A percentile compares a stretch with the other conserved stretches of the same genome.
Evolutionary conservation across 2,113 vertebrate species (phyloP).

Genomic region (Misgurnus mizolepis): DNA sequence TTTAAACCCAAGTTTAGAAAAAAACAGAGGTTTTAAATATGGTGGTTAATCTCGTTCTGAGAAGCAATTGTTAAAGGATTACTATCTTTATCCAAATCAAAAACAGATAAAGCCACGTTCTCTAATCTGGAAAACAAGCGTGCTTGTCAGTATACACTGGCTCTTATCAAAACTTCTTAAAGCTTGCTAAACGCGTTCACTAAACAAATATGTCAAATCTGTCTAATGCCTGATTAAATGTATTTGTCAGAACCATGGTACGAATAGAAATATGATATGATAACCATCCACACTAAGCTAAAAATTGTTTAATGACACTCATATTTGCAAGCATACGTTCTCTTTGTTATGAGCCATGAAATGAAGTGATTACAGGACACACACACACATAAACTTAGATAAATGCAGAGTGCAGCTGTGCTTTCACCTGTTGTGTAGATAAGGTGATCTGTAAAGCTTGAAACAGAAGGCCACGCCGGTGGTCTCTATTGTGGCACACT

Average conservation of each 20-base stretch:
- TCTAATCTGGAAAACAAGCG: constrained; percentile 8
- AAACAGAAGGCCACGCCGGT: constrained; percentile 29
- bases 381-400: not conserved
- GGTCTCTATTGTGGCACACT: constrained; percentile 20
- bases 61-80: constrained; percentile 27
- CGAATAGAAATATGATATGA: not conserved
- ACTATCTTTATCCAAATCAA: constrained; percentile 23
- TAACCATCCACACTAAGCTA: not conserved
- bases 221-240: not conserved
- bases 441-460: constrained; percentile 33
- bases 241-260: not conserved
- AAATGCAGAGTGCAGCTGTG: constrained; percentile 24
- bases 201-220: not conserved
- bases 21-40: constrained; percentile 36
- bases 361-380: constrained; percentile 27
- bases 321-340: not conserved
- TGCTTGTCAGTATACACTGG: not conserved
- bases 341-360: constrained; percentile 25
- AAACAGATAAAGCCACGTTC: constrained; percentile 22
- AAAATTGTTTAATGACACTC: not conserved
- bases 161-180: no score
- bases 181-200: no score
- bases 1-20: constrained; percentile 12
- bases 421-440: constrained; percentile 39
- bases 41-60: not conserved